Evolutionary conservation across 2,888 invertebrate genomes (phyloP), one percentile per base, ranked within the genome.

Genomic region (Alcis repandata): DNA sequence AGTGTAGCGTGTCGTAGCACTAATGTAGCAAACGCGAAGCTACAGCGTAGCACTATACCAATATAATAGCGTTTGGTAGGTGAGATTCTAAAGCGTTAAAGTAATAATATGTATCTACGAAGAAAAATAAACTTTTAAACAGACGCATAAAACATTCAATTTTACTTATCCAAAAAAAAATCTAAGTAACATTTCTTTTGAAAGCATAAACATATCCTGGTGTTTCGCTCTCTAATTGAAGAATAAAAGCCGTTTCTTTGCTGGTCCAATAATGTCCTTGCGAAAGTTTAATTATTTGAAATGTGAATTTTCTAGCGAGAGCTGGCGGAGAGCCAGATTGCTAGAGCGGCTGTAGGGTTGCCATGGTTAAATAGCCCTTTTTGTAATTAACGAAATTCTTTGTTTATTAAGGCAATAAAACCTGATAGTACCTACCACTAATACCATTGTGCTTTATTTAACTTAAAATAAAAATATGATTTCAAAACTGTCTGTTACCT

Each of bases 261-360:
- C 56, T 46, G 53, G 59, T 67, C 65, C 66, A 67, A 69, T 71
- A 70, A 69, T 64, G 72, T 72, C 69, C 69, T 70, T 66, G 72
- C 62, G 70, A 69, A 72, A 71, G 75, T 81, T 80, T 84, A 83
- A 85, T 84, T 85, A 83, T 84, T 83, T 81, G 69, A 77, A 80
- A 80, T 76, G 79, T 74, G 76, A 77, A 76, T 76, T 79, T 75
- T 73, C 77, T 76, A 72, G 76, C 73, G 57, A 52, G 33, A 58
- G 59, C 72, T 84, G 84, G 84, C 84, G 32, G 38, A 9, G 27
- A 32, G 79, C 84, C 84, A 83, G 59, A 62, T 69, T 60, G 41
- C 46, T 38, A 15, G 20, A 38, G 8, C 20, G 22, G n/a, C 20
- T 6, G 33, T 43, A 63, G 68, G 67, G 63, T 64, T 64, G 58